phyloP scores from a whole-genome alignment of 2,113 vertebrate genomes.

The Morone chrysops region DNA sequence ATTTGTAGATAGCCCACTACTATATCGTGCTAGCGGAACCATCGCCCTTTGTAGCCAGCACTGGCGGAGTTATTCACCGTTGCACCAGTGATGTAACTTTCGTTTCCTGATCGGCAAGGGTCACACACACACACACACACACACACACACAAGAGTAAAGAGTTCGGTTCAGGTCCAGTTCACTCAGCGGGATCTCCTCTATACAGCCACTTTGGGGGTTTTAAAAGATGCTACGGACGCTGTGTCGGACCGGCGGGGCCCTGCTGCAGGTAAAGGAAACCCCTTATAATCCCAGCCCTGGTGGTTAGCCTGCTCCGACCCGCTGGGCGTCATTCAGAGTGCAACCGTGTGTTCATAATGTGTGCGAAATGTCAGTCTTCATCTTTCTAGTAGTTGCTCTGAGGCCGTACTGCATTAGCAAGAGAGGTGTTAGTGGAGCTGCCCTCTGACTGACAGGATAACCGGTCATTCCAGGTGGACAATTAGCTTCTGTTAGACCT shows the following conservation, averaged over 20 bases:
- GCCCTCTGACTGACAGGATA: neutral
- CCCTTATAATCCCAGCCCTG: neutral
- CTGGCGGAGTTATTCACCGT: slow-evolving; percentile 33
- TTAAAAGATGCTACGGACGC: slow-evolving; percentile 77
- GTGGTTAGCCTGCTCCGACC: no score
- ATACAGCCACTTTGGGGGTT: fast-evolving
- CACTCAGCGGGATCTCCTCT: neutral
- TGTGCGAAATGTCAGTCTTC: neutral
- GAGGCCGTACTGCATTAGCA: no score
- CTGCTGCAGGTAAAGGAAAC: slow-evolving; percentile 78
- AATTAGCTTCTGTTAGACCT: neutral
- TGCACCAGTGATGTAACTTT: slow-evolving; percentile 77
- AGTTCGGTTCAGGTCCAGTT: neutral
- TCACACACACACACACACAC: slow-evolving; percentile 58
- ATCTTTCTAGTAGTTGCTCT: no score
- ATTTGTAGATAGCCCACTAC: neutral
- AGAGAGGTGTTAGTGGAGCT: neutral
- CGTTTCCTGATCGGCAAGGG: slow-evolving; percentile 66
- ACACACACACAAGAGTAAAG: slow-evolving; percentile 27
- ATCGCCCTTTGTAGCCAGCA: neutral
- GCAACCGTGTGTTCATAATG: neutral
- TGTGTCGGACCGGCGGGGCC: slow-evolving; percentile 74
- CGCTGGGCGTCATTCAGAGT: slow-evolving; percentile 24
- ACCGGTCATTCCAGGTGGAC: neutral
- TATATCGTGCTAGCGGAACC: slow-evolving; percentile 40